phyloP scores from a whole-genome alignment of 2,113 vertebrate species.

The Catagonus wagneri region DNA sequence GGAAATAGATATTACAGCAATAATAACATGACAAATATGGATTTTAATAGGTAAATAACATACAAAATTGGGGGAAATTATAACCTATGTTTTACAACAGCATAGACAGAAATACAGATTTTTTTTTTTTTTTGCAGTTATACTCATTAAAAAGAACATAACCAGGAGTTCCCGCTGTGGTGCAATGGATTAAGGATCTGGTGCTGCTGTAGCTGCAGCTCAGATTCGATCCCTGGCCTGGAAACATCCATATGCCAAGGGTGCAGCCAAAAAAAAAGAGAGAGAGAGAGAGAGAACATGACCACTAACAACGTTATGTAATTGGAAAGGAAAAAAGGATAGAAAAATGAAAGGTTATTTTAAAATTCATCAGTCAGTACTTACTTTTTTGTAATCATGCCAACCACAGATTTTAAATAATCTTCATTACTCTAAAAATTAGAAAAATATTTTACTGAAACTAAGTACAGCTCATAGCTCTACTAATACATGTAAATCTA shows the following conservation, averaged over 20 bases:
- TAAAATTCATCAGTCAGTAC: constrained; percentile 57
- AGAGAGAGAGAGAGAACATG: neutral
- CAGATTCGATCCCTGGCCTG: no score
- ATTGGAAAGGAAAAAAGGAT: neutral
- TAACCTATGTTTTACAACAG: neutral
- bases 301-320: neutral
- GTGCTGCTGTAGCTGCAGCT: no score
- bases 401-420: constrained; percentile 87
- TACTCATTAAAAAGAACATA: neutral
- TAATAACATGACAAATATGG: neutral
- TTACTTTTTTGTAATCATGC: constrained; percentile 89
- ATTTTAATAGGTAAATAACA: neutral
- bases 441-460: constrained; percentile 42
- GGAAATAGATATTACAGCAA: neutral
- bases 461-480: constrained; percentile 36
- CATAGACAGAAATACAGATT: neutral
- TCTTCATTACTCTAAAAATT: constrained; percentile 87
- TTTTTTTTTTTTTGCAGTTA: neutral
- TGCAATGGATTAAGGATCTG: no score
- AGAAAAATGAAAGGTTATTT: constrained; percentile 31
- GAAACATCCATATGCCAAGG: no score
- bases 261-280: no score
- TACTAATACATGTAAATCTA: neutral
- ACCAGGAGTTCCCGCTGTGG: neutral
- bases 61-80: neutral